Conservation (phyloP, 1,140 invertebrate genomes). For the Rhynchophorus ferrugineus region DNA sequence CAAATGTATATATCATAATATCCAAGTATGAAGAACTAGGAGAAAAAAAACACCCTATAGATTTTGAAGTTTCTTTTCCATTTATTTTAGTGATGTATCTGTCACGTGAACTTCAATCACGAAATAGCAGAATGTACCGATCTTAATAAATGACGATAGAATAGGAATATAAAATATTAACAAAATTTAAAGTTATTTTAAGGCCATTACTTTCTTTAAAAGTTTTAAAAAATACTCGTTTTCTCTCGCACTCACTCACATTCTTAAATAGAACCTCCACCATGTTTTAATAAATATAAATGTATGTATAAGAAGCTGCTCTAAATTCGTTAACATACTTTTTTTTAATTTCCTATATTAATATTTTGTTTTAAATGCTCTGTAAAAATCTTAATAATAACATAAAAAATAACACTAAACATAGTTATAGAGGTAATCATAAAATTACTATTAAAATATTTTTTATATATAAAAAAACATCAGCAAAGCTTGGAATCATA, state of each 20-base stretch:
- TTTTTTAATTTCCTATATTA: conserved; percentile 2
- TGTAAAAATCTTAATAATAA: conserved; percentile 11
- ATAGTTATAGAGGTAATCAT: conserved; percentile 19
- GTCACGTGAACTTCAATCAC: conserved; percentile 27
- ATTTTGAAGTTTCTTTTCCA: conserved; percentile 15
- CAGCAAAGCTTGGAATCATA: conserved; percentile 6
- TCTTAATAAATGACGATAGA: conserved; percentile 27
- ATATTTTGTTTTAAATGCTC: conserved; percentile 5
- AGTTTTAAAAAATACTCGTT: conserved; percentile 12
- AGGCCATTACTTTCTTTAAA: conserved; percentile 22
- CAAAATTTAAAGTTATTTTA: conserved; percentile 21
- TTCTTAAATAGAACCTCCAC: conserved; percentile 28
- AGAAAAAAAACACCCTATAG: neutral
- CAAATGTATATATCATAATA: too few species aligned
- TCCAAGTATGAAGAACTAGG: neutral
- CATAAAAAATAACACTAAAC: conserved; percentile 12
- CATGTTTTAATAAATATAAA: too few species aligned
- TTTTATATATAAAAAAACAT: neutral
- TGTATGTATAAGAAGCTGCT: conserved; percentile 32
- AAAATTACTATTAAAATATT: conserved; percentile 4
- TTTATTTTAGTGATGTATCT: conserved; percentile 34
- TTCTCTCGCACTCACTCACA: conserved; percentile 4
- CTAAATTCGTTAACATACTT: conserved; percentile 15
- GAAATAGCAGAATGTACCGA: conserved; percentile 25
- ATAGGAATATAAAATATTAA: conserved; percentile 34